Base-by-base conservation (phyloP, 1,140 invertebrate genomes). In the Euwallacea fornicatus region DNA sequence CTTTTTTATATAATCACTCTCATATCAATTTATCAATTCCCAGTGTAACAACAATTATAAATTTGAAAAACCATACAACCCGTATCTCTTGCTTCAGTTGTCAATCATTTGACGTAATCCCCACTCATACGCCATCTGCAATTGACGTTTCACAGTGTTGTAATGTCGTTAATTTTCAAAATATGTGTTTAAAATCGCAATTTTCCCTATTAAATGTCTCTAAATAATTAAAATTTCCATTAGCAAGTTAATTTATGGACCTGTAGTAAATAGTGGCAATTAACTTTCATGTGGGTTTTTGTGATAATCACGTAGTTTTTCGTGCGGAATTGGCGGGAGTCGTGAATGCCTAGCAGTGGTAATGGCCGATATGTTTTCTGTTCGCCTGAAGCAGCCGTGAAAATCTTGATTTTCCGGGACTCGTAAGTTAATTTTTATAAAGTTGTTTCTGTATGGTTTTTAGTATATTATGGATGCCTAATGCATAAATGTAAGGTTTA, bases 111-210 rank as follows among this genome's bases (percentile, higher is more conserved):
- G 21, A 33, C 21, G 21, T 33, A 33, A 33, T 33, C 21, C 21
- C 21, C 21, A 33, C 21, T 33, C 21, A 33, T 33, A 33, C 21
- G 21, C 21, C 46, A 13, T 50, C 13, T 50, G 46, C 9, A 10
- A 13, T 50, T 50, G 46, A 50, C 46, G 46, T 50, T 50, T 50
- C 46, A 50, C 9, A 50, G 7, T 50, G 46, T 50, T 50, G 46
- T 50, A 73, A 75, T 73, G 68, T 75, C 74, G 74, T 75, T 75
- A 75, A 71, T 73, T 73, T 75, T 75, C 68, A 75, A 75, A 73
- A 67, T 71, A 71, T 62, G 7, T 10, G 21, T 7, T 6, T 11
- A 58, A 71, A 64, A 44, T 33, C 4, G 11, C 9, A 42, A 7
- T 41, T 63, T 69, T 62, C 60, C 33, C 13, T n/a, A 13, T 21